Base-by-base conservation (phyloP, 1,140 invertebrate species). In the Hermatobates lingyangjiaoensis region DNA sequence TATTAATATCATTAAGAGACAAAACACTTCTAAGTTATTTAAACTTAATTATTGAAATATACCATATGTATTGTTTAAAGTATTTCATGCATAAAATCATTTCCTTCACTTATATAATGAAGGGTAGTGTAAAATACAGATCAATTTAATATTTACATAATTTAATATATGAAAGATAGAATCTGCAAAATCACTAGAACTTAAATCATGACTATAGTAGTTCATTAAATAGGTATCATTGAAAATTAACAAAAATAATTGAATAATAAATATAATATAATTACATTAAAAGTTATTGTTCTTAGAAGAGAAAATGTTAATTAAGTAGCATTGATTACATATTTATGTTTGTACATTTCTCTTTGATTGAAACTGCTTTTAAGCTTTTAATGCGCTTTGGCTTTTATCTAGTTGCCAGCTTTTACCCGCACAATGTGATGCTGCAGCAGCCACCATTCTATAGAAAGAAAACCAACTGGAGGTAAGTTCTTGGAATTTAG, bases 391-490 rank as follows among this genome's bases (percentile, higher is more conserved):
- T 26, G 45, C 48, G 18, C 44, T 28, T 55, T 28, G 12, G 26
- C 49, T 45, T 55, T 55, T 55, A 20, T 44, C 54, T 51, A 40
- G 45, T 54, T 51, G 49, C 42, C 42, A 50, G 54, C 54, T 51
- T 55, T 55, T 55, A 55, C 38, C 18, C 45, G 28, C 54, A 38
- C 48, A 49, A 46, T 34, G 42, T 50, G 23, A 14, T 50, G 30
- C 39, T 51, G 49, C 54, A 49, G 27, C 34, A 21, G 10, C 42
- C 48, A 46, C 27, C 44, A 45, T 15, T 51, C 27, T 55, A 27
- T 45, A 51, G 54, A 51, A 55, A 55, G 20, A 55, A 50, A 27
- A 51, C 40, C 18, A 27, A 30, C 20, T 44, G 40, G 27, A 48
- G 53, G 53, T 54, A 54, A 54, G 53, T 7, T 2, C 21, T 45